phyloP scores from a whole-genome alignment of 64 coral and sea anemone species.

The Orbicella faveolata region DNA sequence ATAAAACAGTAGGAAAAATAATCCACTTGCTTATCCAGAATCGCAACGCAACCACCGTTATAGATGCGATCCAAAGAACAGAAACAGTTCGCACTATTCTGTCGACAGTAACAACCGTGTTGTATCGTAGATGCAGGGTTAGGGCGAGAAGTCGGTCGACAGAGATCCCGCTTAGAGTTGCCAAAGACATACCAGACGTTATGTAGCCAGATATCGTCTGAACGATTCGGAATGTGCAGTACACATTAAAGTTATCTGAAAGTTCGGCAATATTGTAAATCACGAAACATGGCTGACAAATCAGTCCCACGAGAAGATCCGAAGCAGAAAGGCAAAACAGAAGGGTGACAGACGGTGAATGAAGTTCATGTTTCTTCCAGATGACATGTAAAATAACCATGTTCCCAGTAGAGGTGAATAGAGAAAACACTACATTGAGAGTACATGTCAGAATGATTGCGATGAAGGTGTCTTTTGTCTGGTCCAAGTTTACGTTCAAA shows the following conservation, averaged over 20 bases:
- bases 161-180: too few species aligned
- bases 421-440: conserved; percentile 26
- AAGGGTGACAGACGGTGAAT: neutral
- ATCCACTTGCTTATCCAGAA: conserved; percentile 16
- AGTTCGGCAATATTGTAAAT: neutral
- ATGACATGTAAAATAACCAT: conserved; percentile 1
- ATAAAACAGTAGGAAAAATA: neutral
- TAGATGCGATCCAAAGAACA: neutral
- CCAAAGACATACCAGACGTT: too few species aligned
- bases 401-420: neutral
- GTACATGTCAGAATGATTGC: conserved; percentile 22
- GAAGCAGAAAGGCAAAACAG: too few species aligned
- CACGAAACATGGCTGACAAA: too few species aligned
- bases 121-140: too few species aligned
- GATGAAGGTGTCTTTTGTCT: neutral
- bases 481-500: neutral
- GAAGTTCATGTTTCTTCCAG: neutral
- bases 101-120: too few species aligned
- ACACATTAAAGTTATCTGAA: neutral
- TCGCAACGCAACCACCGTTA: neutral
- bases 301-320: too few species aligned
- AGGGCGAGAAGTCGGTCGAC: too few species aligned
- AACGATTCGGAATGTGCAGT: conserved; percentile 18
- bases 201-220: too few species aligned
- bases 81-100: neutral